These are phyloP conservation scores for Pavo muticus DNA, from an alignment of 2,113 vertebrate genomes.

Conservation along the genomic window DNA sequence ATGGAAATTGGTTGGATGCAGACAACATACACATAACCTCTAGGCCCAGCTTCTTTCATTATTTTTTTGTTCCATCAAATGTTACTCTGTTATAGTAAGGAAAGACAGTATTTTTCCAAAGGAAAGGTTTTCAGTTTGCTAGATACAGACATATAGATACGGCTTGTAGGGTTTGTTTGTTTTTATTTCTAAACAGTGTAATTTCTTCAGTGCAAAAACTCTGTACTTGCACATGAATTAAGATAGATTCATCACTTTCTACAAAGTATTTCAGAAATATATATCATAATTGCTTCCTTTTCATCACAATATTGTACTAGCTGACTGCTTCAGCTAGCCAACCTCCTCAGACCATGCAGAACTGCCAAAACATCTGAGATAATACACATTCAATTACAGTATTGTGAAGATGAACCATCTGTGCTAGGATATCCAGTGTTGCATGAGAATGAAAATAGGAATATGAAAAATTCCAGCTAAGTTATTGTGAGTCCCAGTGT, in stretches of 20 bases:
- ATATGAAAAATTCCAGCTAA: not conserved
- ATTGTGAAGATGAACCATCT: slow-evolving; percentile 56
- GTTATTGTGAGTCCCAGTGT: not conserved
- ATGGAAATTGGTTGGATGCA: not conserved
- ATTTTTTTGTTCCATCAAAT: not conserved
- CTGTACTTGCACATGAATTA: not conserved
- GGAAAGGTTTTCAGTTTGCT: not conserved
- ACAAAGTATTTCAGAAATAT: slow-evolving; percentile 37
- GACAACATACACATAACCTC: not conserved
- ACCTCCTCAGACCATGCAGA: not conserved
- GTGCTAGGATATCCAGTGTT: slow-evolving; percentile 10
- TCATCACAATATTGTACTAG: slow-evolving; percentile 49
- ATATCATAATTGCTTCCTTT: slow-evolving; percentile 26
- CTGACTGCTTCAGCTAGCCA: slow-evolving; percentile 26
- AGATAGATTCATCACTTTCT: not conserved
- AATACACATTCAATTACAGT: slow-evolving; percentile 17
- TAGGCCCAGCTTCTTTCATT: not conserved
- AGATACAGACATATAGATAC: not conserved
- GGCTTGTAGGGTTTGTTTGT: not conserved
- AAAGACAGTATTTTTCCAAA: not conserved
- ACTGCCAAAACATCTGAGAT: slow-evolving; percentile 39
- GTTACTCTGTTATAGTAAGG: not conserved
- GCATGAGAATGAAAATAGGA: not conserved
- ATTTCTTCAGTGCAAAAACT: slow-evolving; percentile 20
- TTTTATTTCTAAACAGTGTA: not conserved